A percentile compares a stretch with the other conserved stretches of the same genome.
Conservation (phyloP, 2,888 invertebrate genomes). For the Ophion ellenae region DNA sequence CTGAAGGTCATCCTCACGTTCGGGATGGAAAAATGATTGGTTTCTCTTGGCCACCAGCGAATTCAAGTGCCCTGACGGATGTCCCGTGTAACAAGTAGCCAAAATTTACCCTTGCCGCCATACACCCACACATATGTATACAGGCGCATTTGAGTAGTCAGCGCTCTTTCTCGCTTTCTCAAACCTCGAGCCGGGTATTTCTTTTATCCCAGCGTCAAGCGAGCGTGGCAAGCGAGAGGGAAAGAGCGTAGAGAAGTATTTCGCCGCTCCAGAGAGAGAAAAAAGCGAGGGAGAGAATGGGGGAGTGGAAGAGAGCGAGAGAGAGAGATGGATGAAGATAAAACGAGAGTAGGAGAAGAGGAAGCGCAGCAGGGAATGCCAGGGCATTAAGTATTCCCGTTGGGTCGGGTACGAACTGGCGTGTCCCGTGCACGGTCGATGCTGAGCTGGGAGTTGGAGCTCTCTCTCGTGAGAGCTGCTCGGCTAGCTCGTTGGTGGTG, state of each 20-base stretch:
- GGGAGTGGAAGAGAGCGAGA: slow-evolving; percentile 15
- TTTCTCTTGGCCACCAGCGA: slow-evolving; percentile 1
- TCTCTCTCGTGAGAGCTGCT: slow-evolving; percentile 65
- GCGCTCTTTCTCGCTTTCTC: slow-evolving; percentile 67
- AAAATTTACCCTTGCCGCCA: slow-evolving; percentile 43
- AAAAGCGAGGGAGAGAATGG: slow-evolving; percentile 2
- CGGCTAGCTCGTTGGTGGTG: slow-evolving; percentile 50
- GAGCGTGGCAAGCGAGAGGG: slow-evolving; percentile 74
- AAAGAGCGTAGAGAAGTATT: slow-evolving; percentile 70
- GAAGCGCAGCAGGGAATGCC: neutral
- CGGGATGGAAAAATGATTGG: slow-evolving; percentile 1
- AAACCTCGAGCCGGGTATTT: slow-evolving; percentile 58
- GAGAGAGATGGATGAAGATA: slow-evolving; percentile 6
- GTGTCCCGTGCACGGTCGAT: slow-evolving; percentile 79
- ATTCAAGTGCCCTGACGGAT: slow-evolving; percentile 20
- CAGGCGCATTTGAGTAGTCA: slow-evolving; percentile 70
- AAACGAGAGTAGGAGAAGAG: neutral
- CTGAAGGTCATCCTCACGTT: neutral
- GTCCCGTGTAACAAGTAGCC: slow-evolving; percentile 62
- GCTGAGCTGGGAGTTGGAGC: slow-evolving; percentile 74
- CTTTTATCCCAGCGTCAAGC: slow-evolving; percentile 78
- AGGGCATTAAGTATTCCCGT: slow-evolving; percentile 82
- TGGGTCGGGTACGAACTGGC: slow-evolving; percentile 77
- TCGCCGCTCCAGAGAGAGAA: slow-evolving; percentile 14
- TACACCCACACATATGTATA: neutral